Evolutionary conservation across 53 echinoderm and acorn worm species (phyloP), one percentile per base, ranked within the genome.

Genomic region (Arbacia lixula): DNA sequence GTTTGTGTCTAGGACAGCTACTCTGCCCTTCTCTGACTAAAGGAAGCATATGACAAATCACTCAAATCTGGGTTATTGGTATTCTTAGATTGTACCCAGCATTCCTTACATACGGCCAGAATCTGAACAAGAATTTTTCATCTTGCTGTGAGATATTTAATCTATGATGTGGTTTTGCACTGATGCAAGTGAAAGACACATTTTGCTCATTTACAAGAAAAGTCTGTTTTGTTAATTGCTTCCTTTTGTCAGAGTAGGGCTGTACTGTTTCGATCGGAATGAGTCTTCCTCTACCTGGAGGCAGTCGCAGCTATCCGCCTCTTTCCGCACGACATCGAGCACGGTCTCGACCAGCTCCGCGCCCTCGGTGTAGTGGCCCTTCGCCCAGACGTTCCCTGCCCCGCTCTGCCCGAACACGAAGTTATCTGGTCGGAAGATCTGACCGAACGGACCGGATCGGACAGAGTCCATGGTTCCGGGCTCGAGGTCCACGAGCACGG

Each of bases 381-480:
- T 95, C 65, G 95, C 95, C 95, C 95, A 95, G 85, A 93, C 93
- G 93, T 95, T 95, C 20, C 95, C 95, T 66, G 95, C 95, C 35
- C 95, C 95, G 20, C 96, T 96, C 90, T 96, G 96, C 60, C 96
- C 96, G 38, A 95, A 95, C 28, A 95, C 88, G 76, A 95, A 95
- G 76, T 95, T 95, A 87, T 95, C 92, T 36, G 95, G 95, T 87
- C 95, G 84, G 83, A 95, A 95, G 81, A 92, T 92, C 53, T 94
- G 94, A 58, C 94, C 94, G 20, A 88, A 94, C 49, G 94, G 91
- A 28, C 94, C 92, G 33, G 92, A 92, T 6, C 95, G 87, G 61
- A 95, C 92, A 20, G 95, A 92, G 92, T 95, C 95, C 95, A 95
- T 95, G 62, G 95, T 95, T 62, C 95, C 95, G 66, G 95, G 95